Base-by-base conservation (phyloP, 1,140 invertebrate genomes). In the Asobara japonica region DNA sequence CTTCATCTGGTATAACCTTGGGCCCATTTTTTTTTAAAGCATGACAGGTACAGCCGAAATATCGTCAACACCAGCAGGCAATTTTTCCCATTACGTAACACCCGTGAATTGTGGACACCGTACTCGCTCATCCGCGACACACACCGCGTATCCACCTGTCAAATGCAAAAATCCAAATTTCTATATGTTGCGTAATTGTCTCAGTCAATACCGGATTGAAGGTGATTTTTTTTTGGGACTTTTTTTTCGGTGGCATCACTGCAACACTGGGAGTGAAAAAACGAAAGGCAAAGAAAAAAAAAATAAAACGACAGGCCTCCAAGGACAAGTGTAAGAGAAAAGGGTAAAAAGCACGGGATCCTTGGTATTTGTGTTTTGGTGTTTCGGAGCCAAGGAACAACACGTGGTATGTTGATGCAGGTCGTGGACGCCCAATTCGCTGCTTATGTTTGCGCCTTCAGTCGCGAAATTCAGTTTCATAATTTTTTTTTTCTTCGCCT, bases 361-460 rank as follows among this genome's bases (percentile, higher is more conserved):
- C 29, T 38, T 67, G 29, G 69, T 56, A 56, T 56, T 56, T 56
- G 69, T 86, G 80, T 84, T 78, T 77, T 41, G 75, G 76, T 79
- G 76, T 79, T 86, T 83, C 72, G 77, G 60, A 84, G 82, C 79
- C 82, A 84, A 85, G 83, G 75, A 76, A 74, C 70, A 79, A 80
- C 72, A 56, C 29, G 41, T 72, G 61, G 74, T 74, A 81, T 74
- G 78, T 79, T 82, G 81, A 82, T 83, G 78, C 82, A 83, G 79
- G 80, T 84, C 79, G 72, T 70, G 78, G 36, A 20, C 51, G 38
- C 31, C 31, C n/a, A 67, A 41, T 61, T 62, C 45, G 29, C 51
- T 1, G 30, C 25, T 62, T 18, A 16, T 16, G n/a, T 60, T 27
- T 60, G 56, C 29, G 13, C 18, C 7, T 62, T 62, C 18, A 62